Evolutionary conservation across 2,888 invertebrate genomes (phyloP).

Genomic region (Hydroisotoma schaefferi): DNA sequence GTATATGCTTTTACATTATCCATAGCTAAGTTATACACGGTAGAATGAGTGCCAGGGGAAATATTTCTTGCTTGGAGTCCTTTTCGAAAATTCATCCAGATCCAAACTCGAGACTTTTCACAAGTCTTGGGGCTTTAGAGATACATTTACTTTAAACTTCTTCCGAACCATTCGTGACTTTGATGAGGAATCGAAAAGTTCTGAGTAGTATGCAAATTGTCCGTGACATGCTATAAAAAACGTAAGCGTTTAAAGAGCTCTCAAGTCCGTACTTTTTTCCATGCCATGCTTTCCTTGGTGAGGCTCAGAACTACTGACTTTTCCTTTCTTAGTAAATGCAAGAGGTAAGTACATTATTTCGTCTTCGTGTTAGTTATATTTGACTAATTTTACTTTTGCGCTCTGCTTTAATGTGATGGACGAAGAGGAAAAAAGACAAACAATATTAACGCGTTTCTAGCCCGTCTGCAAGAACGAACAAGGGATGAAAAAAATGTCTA

Average conservation of each 20-base stretch:
- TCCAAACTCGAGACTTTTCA: not conserved
- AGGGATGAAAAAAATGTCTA: no score
- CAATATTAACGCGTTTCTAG: no score
- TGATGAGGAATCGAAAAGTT: not conserved
- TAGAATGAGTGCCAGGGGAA: constrained; percentile 33
- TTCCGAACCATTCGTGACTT: not conserved
- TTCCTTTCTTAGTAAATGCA: no score
- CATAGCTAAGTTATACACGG: not conserved
- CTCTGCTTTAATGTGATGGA: no score
- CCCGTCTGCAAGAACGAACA: no score
- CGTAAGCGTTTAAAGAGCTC: not conserved
- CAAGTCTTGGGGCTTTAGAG: not conserved
- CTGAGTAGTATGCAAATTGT: not conserved
- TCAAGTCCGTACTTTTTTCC: not conserved
- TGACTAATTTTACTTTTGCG: no score
- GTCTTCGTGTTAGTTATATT: no score
- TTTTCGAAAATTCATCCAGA: not conserved
- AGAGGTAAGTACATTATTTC: no score
- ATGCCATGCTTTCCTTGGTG: not conserved
- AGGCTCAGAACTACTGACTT: not conserved
- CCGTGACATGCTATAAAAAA: not conserved
- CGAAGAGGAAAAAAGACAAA: no score
- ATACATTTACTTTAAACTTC: not conserved
- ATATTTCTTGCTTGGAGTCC: constrained; percentile 16
- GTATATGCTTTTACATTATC: no score